phyloP scores from a whole-genome alignment of 2,888 invertebrate species.

The Agrenia bidenticulata region DNA sequence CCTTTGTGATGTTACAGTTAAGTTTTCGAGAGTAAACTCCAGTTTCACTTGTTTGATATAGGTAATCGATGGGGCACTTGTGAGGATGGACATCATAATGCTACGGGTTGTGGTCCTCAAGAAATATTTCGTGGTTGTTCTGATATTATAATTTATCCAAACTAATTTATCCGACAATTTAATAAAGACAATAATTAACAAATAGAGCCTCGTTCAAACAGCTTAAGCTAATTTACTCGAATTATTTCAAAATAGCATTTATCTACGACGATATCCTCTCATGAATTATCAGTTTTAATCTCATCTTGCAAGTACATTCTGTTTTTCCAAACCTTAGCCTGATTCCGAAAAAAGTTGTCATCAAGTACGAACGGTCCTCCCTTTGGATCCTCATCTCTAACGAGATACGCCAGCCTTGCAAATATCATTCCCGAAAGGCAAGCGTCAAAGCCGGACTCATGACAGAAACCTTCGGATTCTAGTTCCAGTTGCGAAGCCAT shows the following conservation, averaged over 20 bases:
- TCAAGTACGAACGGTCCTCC: not conserved
- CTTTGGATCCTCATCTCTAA: not conserved
- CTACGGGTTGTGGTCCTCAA: slow-evolving; percentile 32
- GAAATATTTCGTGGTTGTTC: slow-evolving; percentile 23
- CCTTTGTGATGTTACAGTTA: no score
- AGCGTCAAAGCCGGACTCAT: slow-evolving; percentile 39
- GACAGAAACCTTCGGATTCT: slow-evolving; percentile 25
- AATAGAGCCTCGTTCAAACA: no score
- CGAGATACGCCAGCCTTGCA: slow-evolving; percentile 17
- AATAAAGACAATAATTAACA: no score
- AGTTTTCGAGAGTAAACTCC: no score
- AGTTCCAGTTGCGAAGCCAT: slow-evolving; percentile 19
- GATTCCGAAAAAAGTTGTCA: not conserved
- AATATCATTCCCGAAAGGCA: slow-evolving; percentile 28
- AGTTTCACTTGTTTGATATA: not conserved
- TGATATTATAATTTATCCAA: slow-evolving; percentile 16
- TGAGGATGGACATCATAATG: slow-evolving; percentile 13
- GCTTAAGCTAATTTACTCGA: no score
- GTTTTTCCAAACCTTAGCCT: slow-evolving; percentile 9
- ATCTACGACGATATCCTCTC: no score
- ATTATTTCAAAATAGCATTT: no score
- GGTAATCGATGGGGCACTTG: slow-evolving; percentile 31
- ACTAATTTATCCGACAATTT: no score
- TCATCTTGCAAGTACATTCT: not conserved
- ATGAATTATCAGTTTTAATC: no score